A percentile compares a stretch with the other conserved stretches of the same genome.
These are phyloP conservation scores for Zosterops hypoxanthus DNA, from an alignment of 2,113 vertebrate species.

Conservation along the genomic window DNA sequence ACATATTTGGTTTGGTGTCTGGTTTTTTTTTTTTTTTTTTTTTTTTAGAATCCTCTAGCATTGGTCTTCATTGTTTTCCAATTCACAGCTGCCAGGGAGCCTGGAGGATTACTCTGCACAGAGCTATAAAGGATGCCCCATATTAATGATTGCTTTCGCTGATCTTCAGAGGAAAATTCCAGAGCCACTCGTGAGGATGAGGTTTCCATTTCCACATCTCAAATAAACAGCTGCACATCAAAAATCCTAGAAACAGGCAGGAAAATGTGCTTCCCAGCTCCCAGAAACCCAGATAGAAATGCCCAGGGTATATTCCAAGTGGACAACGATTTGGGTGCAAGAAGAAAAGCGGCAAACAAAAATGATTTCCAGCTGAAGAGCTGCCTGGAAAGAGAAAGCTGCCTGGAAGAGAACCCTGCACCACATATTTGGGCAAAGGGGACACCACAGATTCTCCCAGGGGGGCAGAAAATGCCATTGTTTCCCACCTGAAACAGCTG, in stretches of 20 bases:
- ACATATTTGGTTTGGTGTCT: background rate
- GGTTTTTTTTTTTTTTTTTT: background rate
- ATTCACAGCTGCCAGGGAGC: background rate
- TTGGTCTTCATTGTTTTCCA: constrained; percentile 10
- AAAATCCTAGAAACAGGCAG: background rate
- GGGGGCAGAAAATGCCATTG: background rate
- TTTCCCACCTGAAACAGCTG: background rate
- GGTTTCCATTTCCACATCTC: constrained; percentile 1
- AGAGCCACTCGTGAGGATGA: background rate
- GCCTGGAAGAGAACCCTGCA: background rate
- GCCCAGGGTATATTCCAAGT: background rate
- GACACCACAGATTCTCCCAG: background rate
- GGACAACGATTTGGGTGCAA: background rate
- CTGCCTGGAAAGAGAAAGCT: too few species aligned
- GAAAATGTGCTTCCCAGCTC: background rate
- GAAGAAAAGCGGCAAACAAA: background rate
- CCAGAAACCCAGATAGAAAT: background rate
- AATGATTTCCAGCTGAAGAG: background rate
- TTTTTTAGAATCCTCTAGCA: background rate
- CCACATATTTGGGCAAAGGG: background rate
- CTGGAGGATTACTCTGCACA: constrained; percentile 22
- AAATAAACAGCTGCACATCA: background rate
- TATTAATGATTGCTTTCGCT: constrained; percentile 18
- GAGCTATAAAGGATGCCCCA: constrained; percentile 16
- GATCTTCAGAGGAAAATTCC: constrained; percentile 34